phyloP scores from a whole-genome alignment of 2,797 vertebrate genomes.

The Oreonectes daqikongensis region DNA sequence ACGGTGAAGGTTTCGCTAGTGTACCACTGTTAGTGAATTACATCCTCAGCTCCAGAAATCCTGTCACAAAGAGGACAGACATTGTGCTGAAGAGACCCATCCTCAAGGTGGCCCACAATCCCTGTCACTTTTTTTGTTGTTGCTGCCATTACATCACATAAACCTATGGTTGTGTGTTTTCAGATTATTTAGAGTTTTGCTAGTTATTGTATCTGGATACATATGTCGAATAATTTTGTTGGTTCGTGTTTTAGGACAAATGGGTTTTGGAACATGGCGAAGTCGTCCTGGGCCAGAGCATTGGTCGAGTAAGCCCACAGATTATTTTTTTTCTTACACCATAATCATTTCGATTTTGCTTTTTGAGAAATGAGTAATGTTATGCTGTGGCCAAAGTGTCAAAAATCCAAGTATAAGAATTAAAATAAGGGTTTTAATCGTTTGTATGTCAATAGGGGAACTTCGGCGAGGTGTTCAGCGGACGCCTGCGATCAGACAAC shows the following conservation, averaged over 20 bases:
- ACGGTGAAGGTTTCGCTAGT: slow-evolving; percentile 85
- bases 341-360: neutral
- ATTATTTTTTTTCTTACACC: neutral
- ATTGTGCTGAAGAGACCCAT: slow-evolving; percentile 81
- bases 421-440: no score
- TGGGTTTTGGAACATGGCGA: slow-evolving; percentile 95
- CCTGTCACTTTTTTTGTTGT: neutral
- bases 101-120: slow-evolving; percentile 77
- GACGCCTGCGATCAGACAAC: slow-evolving; percentile 84
- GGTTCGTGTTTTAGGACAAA: slow-evolving; percentile 82
- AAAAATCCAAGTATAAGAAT: neutral
- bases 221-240: neutral
- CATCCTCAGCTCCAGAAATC: slow-evolving; percentile 77
- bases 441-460: slow-evolving; percentile 82
- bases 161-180: no score
- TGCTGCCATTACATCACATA: no score
- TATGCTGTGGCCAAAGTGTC: no score
- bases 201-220: no score
- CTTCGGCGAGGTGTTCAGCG: slow-evolving; percentile 94
- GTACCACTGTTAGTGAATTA: slow-evolving; percentile 86
- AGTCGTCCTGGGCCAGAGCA: slow-evolving; percentile 86
- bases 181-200: no score
- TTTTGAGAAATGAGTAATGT: neutral
- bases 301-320: slow-evolving; percentile 83
- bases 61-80: slow-evolving; percentile 84